Conservation (phyloP, 2,888 invertebrate genomes). For the Pterostichus madidus region DNA sequence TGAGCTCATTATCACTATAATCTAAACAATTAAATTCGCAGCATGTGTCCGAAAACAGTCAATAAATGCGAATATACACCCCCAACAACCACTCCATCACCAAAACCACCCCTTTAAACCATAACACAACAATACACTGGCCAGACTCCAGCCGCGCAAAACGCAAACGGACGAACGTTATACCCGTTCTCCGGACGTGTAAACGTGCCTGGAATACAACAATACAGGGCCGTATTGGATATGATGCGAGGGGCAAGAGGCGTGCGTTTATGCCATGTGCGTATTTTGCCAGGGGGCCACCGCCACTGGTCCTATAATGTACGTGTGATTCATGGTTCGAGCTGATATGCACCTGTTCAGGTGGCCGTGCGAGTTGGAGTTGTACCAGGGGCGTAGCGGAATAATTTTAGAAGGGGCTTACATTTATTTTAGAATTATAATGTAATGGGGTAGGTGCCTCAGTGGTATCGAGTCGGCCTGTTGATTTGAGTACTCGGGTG, state of each 20-base stretch:
- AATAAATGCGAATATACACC: conserved; percentile 15
- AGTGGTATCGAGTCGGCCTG: too few species aligned
- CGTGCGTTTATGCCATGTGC: not conserved
- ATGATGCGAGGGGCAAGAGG: not conserved
- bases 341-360: conserved; percentile 43
- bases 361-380: not conserved
- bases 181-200: conserved; percentile 8
- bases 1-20: too few species aligned
- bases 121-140: not conserved
- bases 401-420: not conserved
- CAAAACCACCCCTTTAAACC: not conserved
- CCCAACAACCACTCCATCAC: conserved; percentile 8
- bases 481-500: too few species aligned
- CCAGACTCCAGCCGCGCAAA: not conserved
- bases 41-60: not conserved
- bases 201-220: conserved; percentile 44
- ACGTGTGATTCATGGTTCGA: conserved; percentile 24
- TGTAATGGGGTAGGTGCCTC: too few species aligned
- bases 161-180: conserved; percentile 2
- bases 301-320: conserved; percentile 33
- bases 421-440: not conserved
- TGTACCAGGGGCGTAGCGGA: not conserved
- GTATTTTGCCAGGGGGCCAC: conserved; percentile 22
- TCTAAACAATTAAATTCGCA: conserved; percentile 11
- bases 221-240: not conserved